Percentiles rank a stretch among this genome's conserved stretches.
These are phyloP conservation scores for Poecilobothrus nobilitatus DNA, from an alignment of 2,888 invertebrate genomes.

Conservation along the genomic window DNA sequence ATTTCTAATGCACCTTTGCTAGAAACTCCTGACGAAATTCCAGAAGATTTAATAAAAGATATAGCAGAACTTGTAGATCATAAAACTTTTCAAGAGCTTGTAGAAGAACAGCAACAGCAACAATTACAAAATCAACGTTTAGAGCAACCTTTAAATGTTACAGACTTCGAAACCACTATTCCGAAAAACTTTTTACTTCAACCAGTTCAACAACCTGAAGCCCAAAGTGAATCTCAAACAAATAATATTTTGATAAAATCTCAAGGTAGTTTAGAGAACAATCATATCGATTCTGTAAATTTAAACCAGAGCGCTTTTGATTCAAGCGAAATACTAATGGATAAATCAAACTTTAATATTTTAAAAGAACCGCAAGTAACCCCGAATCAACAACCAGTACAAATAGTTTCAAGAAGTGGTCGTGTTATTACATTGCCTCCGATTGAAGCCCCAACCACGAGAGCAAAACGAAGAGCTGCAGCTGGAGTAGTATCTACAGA, in stretches of 20 bases:
- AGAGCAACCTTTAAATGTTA: background rate
- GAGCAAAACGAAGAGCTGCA: slow-evolving; percentile 56
- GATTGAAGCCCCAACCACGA: slow-evolving; percentile 73
- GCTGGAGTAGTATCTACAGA: slow-evolving; percentile 5
- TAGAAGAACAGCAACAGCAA: slow-evolving; percentile 45
- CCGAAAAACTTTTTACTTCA: background rate
- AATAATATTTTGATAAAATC: background rate
- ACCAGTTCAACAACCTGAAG: background rate
- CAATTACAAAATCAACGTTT: background rate
- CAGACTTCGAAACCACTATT: background rate
- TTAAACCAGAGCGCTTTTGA: background rate
- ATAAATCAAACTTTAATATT: background rate
- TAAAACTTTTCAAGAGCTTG: slow-evolving; percentile 61
- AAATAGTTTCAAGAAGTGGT: slow-evolving; percentile 66
- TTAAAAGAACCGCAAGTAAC: slow-evolving; percentile 36
- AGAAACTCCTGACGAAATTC: slow-evolving; percentile 55
- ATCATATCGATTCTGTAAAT: background rate
- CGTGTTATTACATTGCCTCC: slow-evolving; percentile 70
- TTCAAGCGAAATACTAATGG: background rate
- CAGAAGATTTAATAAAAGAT: slow-evolving; percentile 63
- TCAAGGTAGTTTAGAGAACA: background rate
- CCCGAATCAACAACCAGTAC: slow-evolving; percentile 46
- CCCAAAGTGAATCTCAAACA: background rate
- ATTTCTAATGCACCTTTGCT: slow-evolving; percentile 33
- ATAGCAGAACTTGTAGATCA: slow-evolving; percentile 65